Base-by-base conservation (phyloP, 2,113 vertebrate genomes). In the Baryphthengus martii region DNA sequence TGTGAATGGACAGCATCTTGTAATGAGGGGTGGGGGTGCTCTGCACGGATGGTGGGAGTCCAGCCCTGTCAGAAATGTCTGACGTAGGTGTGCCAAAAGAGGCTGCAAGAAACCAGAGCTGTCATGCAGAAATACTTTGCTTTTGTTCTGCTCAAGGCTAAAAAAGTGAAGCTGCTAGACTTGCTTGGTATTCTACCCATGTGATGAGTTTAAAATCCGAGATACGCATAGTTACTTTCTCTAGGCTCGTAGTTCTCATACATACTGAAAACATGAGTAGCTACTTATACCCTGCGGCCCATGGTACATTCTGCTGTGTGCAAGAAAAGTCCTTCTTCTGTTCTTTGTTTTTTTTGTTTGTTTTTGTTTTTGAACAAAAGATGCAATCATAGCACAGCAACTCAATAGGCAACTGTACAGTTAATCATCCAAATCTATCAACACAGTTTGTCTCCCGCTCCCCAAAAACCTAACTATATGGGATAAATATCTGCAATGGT, bases 261-360 rank as follows among this genome's bases (percentile, higher is more conserved):
- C n/a, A n/a, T n/a, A n/a, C n/a, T n/a, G n/a, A n/a, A n/a, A n/a
- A n/a, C n/a, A n/a, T n/a, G n/a, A n/a, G n/a, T 3, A 70, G 47
- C 33, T 90, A 26, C 62, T 67, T 8, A 21, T 21, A 90, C 47
- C 40, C 66, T 62, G 74, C 26, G 56, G 62, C 31, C 11, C 16
- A 11, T 0, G 20, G 21, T 17, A 25, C 0, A 3, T 49, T 53
- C 31, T n/a, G 4, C 19, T 25, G 8, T 0, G 0, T 10, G 11
- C 23, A 65, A 61, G 37, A 61, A 77, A 16, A 1, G 3, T 4
- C 21, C 37, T 15, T 40, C n/a, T 66, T 28, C 52, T 53, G 16
- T 3, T 6, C 19, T 31, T 35, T 42, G 24, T 8, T 44, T 44
- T 55, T 66, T 12, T 5, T 25, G 3, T 7, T 7, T 23, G 4